Evolutionary conservation across 1,140 invertebrate species (phyloP).

Genomic region (Pseudomyrmex flavicornis): DNA sequence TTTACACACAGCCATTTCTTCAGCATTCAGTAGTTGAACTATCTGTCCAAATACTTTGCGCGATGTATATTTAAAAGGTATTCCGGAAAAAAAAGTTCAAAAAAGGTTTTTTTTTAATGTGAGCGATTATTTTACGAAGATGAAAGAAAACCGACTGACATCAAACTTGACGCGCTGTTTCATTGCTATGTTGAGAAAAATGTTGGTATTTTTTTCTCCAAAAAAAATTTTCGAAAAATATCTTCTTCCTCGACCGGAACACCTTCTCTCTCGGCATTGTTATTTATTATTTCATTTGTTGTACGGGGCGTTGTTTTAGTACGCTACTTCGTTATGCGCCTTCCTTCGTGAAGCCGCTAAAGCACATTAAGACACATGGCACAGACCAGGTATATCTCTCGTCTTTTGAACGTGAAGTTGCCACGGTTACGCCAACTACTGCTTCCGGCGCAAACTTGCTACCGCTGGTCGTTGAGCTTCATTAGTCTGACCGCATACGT

Average conservation of each 20-base stretch:
- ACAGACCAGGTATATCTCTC: conserved; percentile 40
- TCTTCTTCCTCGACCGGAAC: too few species aligned
- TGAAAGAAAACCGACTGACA: too few species aligned
- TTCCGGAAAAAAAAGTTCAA: too few species aligned
- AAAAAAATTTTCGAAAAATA: too few species aligned
- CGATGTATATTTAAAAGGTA: too few species aligned
- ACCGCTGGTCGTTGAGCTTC: conserved; percentile 62
- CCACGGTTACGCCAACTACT: conserved; percentile 47
- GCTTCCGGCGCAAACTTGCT: conserved; percentile 44
- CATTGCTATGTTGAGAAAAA: too few species aligned
- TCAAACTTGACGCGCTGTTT: too few species aligned
- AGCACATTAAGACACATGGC: conserved; percentile 25
- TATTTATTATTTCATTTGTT: not conserved
- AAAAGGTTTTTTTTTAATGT: too few species aligned
- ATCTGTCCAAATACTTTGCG: too few species aligned
- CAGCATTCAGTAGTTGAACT: not conserved
- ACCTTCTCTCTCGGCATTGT: too few species aligned
- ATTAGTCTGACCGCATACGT: conserved; percentile 72
- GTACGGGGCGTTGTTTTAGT: not conserved
- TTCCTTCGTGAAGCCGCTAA: conserved; percentile 37
- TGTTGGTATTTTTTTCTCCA: too few species aligned
- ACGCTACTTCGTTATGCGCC: not conserved
- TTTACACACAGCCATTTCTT: not conserved
- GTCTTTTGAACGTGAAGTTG: conserved; percentile 55
- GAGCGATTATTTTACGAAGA: too few species aligned